Base-by-base conservation (phyloP, 2,797 vertebrate genomes). In the Dromococcyx pavoninus region DNA sequence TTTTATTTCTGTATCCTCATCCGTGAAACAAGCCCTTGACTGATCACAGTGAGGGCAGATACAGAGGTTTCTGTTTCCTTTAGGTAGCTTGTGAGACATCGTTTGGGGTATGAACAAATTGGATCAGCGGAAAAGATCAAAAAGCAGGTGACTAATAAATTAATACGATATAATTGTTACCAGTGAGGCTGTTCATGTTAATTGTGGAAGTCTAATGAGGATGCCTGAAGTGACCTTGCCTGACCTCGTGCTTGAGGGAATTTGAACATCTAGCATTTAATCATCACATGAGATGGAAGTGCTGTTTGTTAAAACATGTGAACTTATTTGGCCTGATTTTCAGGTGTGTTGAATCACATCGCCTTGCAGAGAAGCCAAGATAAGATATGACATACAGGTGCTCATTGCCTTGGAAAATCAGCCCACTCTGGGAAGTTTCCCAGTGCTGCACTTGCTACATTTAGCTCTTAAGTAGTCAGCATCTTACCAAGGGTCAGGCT, bases 401-500 rank as follows among this genome's bases (percentile, higher is more conserved):
- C 84, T 94, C 93, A 69, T 65, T 86, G 94, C 91, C 92, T 80
- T 61, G 89, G 92, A 95, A 97, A 95, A 95, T 95, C 95, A 93
- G 89, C 93, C 86, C 86, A 51, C 81, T 56, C 3, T 0, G 11
- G 89, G 91, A 91, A 95, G 78, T 93, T 95, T 89, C 92, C n/a
- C 4, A 76, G 86, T 5, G 1, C 86, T 89, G 91, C 80, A 80
- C 76, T 94, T 66, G 62, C 90, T 73, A 73, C 65, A 22, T 95
- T 93, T 72, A 74, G 48, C 91, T 94, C 93, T 85, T 76, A 43
- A 93, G 67, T 71, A 94, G 94, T 85, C 94, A 94, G 91, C 94
- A 88, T 95, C 92, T 87, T 94, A 93, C 85, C 80, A 15, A 95
- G 94, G 86, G 93, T 96, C 96, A 94, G 50, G 86, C 93, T 95